phyloP scores from a whole-genome alignment of 1,140 invertebrate species.

The Dreissena polymorpha region DNA sequence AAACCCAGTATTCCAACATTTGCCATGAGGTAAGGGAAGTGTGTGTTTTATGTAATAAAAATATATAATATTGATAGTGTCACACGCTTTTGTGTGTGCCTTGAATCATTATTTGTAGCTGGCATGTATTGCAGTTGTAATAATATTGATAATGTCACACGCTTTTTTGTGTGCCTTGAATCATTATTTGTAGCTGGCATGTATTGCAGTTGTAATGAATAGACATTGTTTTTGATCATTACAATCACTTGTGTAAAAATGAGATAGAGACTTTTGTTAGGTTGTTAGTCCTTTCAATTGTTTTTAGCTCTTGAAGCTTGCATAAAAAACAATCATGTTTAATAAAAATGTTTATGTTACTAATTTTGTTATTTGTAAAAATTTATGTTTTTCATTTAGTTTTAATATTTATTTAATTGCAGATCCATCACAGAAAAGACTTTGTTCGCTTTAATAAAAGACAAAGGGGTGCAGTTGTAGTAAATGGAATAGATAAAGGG shows the following conservation, averaged over 20 bases:
- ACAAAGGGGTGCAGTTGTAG: constrained; percentile 55
- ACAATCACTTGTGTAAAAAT: too few relatives aligned
- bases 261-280: too few relatives aligned
- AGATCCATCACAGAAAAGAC: constrained; percentile 70
- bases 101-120: not conserved
- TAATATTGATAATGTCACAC: not conserved
- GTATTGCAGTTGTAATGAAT: not conserved
- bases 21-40: constrained; percentile 78
- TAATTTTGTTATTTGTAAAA: too few relatives aligned
- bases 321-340: too few relatives aligned
- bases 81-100: not conserved
- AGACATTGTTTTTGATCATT: not conserved
- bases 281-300: too few relatives aligned
- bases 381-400: too few relatives aligned
- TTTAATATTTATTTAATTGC: constrained; percentile 48
- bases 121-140: not conserved
- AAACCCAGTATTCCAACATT: constrained; percentile 75
- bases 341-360: too few relatives aligned
- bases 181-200: not conserved
- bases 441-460: constrained; percentile 61
- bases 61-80: not conserved
- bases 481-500: constrained; percentile 66
- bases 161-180: not conserved
- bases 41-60: not conserved
- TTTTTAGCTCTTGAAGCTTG: too few relatives aligned